These are phyloP conservation scores for Spea bombifrons DNA, from an alignment of 2,113 vertebrate genomes.

Conservation along the genomic window DNA sequence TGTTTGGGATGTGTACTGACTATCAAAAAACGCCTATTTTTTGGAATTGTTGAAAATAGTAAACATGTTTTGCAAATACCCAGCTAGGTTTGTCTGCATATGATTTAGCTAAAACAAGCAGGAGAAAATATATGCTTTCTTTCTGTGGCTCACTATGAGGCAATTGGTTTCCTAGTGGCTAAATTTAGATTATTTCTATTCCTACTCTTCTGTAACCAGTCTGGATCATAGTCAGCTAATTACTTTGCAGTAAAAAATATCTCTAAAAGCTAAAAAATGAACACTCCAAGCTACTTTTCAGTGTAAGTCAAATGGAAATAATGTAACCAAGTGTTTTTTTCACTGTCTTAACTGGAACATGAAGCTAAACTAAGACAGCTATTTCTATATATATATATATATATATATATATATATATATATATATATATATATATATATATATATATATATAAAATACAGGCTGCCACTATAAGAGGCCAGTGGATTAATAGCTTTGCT, in stretches of 20 bases:
- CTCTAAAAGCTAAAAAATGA: background rate
- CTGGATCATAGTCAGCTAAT: slow-evolving; percentile 16
- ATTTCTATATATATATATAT: background rate
- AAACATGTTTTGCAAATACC: too few relatives aligned
- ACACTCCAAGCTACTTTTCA: background rate
- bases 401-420: too few relatives aligned
- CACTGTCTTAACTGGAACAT: background rate
- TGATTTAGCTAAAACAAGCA: background rate
- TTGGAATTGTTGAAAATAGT: too few relatives aligned
- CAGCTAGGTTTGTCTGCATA: too few relatives aligned
- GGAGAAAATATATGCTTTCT: background rate
- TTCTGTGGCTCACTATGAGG: background rate
- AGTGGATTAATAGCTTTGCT: background rate
- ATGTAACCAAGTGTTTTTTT: background rate
- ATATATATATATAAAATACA: background rate
- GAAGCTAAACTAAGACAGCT: background rate
- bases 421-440: too few relatives aligned
- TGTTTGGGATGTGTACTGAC: too few relatives aligned
- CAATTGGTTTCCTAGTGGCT: slow-evolving; percentile 4
- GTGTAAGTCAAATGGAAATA: background rate
- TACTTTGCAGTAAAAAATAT: slow-evolving; percentile 4
- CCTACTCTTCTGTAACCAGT: background rate
- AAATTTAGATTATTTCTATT: slow-evolving; percentile 9
- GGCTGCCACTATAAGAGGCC: background rate
- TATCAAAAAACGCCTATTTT: too few relatives aligned